Percentiles rank a stretch among this genome's conserved stretches.
phyloP scores from a whole-genome alignment of 2,888 invertebrate species.

The Argynnis bischoffii region DNA sequence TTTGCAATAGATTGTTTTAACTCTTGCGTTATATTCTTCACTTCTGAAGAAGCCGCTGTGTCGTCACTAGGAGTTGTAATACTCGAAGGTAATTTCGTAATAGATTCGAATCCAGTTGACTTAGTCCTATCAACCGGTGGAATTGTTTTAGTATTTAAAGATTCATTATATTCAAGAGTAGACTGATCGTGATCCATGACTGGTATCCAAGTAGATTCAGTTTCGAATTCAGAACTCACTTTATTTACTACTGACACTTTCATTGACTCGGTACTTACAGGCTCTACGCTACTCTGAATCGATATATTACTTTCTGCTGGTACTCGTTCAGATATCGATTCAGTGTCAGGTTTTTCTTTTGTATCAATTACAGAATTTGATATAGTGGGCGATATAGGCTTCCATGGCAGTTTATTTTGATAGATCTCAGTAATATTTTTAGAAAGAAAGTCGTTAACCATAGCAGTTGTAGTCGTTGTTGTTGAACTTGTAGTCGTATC shows the following conservation, averaged over 20 bases:
- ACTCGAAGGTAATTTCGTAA: constrained; percentile 72
- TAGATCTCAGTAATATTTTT: constrained; percentile 61
- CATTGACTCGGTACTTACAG: constrained; percentile 48
- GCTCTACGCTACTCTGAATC: constrained; percentile 57
- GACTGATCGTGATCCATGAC: constrained; percentile 50
- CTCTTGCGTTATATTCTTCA: constrained; percentile 52
- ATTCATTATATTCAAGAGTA: constrained; percentile 47
- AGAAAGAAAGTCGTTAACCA: constrained; percentile 57
- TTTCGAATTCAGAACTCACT: constrained; percentile 34
- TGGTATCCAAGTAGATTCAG: constrained; percentile 57
- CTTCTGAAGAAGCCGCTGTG: constrained; percentile 52
- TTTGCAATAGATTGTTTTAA: constrained; percentile 41
- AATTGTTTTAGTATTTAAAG: constrained; percentile 53
- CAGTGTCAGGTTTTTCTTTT: constrained; percentile 46
- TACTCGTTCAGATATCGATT: constrained; percentile 58
- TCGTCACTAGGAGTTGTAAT: constrained; percentile 75
- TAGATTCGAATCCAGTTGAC: constrained; percentile 76
- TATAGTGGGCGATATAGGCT: constrained; percentile 50
- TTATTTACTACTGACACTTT: constrained; percentile 25
- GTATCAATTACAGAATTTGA: constrained; percentile 45
- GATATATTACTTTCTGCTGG: constrained; percentile 68
- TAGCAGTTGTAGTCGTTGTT: constrained; percentile 50
- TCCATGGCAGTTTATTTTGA: constrained; percentile 63
- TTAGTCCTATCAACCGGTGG: constrained; percentile 60
- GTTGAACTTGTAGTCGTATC: constrained; percentile 51